These are phyloP conservation scores for Luperina testacea DNA, from an alignment of 2,888 invertebrate genomes.

Conservation along the genomic window DNA sequence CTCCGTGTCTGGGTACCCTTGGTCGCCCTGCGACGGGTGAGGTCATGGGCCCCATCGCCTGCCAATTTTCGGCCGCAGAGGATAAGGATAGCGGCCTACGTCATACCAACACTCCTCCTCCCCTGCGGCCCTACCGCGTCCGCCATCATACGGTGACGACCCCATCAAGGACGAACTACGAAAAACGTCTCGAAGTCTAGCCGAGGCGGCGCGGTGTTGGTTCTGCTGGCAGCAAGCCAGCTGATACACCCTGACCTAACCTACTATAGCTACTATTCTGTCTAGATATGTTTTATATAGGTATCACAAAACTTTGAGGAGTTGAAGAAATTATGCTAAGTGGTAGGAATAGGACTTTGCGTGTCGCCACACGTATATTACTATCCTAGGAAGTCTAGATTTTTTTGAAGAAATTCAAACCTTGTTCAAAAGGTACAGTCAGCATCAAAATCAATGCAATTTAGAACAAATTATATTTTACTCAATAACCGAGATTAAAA, in stretches of 20 bases:
- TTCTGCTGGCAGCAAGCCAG: constrained; percentile 75
- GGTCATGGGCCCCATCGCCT: too few relatives aligned
- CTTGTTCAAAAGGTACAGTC: background rate
- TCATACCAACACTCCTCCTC: too few relatives aligned
- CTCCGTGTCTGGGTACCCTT: too few relatives aligned
- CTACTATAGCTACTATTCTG: constrained; percentile 55
- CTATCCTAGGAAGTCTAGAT: background rate
- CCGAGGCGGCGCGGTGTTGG: constrained; percentile 65
- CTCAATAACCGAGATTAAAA: too few relatives aligned
- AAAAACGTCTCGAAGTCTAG: constrained; percentile 71
- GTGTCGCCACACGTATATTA: background rate
- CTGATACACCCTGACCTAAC: constrained; percentile 68
- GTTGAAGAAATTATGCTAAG: constrained; percentile 18
- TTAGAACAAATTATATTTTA: too few relatives aligned
- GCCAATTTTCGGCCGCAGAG: too few relatives aligned
- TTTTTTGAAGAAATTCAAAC: background rate
- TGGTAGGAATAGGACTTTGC: background rate
- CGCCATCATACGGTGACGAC: too few relatives aligned
- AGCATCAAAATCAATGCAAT: too few relatives aligned
- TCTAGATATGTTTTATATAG: constrained; percentile 35
- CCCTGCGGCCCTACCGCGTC: too few relatives aligned
- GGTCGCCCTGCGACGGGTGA: too few relatives aligned
- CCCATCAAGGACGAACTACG: too few relatives aligned
- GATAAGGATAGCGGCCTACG: too few relatives aligned
- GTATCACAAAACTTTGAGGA: constrained; percentile 40